phyloP scores from a whole-genome alignment of 2,888 invertebrate genomes.

The Unio delphinus region DNA sequence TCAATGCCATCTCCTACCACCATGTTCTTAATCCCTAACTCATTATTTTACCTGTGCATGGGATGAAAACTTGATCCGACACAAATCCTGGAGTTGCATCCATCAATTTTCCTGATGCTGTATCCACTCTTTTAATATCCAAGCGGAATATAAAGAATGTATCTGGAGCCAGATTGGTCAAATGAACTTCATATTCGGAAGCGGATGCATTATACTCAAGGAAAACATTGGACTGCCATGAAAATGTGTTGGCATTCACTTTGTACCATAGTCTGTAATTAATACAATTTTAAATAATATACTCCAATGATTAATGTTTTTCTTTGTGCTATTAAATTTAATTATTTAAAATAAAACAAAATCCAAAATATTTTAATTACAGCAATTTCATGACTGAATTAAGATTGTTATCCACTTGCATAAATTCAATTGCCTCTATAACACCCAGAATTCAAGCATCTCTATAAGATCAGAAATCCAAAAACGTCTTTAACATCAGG shows the following conservation, averaged over 20 bases:
- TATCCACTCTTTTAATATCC: slow-evolving; percentile 23
- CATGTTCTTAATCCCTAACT: not conserved
- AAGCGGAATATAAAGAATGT: slow-evolving; percentile 45
- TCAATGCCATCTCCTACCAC: no score
- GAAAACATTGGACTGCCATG: not conserved
- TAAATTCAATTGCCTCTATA: no score
- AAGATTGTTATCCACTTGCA: no score
- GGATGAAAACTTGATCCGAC: slow-evolving; percentile 27
- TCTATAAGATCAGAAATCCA: no score
- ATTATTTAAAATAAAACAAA: no score
- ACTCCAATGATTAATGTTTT: not conserved
- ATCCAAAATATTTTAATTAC: no score
- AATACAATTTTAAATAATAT: not conserved
- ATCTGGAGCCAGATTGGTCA: slow-evolving; percentile 31
- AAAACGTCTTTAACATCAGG: no score
- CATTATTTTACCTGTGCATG: slow-evolving; percentile 45
- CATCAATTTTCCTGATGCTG: slow-evolving; percentile 2
- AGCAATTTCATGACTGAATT: no score
- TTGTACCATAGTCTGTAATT: slow-evolving; percentile 13
- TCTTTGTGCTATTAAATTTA: no score
- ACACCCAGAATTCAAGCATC: no score
- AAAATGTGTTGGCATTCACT: not conserved
- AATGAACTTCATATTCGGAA: slow-evolving; percentile 11
- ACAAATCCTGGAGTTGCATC: slow-evolving; percentile 23
- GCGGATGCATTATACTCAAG: slow-evolving; percentile 3